Base-by-base conservation (phyloP, 2,797 vertebrate genomes). In the Oreochromis grahami region DNA sequence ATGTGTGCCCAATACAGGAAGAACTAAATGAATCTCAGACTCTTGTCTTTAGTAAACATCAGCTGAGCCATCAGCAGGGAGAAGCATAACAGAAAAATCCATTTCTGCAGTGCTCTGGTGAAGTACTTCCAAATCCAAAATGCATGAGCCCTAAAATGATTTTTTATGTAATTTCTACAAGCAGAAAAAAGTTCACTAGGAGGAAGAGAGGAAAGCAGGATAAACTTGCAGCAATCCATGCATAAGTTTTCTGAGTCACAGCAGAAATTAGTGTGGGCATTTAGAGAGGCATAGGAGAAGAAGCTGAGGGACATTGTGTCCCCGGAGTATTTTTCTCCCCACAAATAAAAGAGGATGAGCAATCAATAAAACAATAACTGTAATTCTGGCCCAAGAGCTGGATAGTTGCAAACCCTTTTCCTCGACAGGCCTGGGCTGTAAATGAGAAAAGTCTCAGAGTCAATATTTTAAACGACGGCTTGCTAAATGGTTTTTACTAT, bases 361-460 rank as follows among this genome's bases (percentile, higher is more conserved):
- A 88, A 95, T 93, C 94, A 92, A 95, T 95, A 94, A 94, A 93
- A 92, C 93, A 91, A 93, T 93, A 93, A 91, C 79, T 88, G 90
- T 90, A 88, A 86, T 87, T 90, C 86, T 87, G 80, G 83, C 77
- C 82, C 38, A 38, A 78, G 79, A 89, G 82, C 82, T 51, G 77
- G 79, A 89, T 90, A 48, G 91, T 88, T 87, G 85, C 82, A 77
- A 76, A 88, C 79, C 80, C 58, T 89, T 85, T 90, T 84, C 80
- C 88, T 88, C 76, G 19, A 91, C 84, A 85, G 85, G 53, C 77
- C 26, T 19, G 17, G 77, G 83, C 89, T 90, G 84, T 88, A 92
- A 95, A 94, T 94, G 93, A 94, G 94, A 91, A 93, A 94, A 91
- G 87, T 88, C 88, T 93, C 84, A 41, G 80, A n/a, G n/a, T n/a